A percentile compares a stretch with the other conserved stretches of the same genome.
Evolutionary conservation across 2,888 invertebrate genomes (phyloP).

Genomic region (Cephus runcator): DNA sequence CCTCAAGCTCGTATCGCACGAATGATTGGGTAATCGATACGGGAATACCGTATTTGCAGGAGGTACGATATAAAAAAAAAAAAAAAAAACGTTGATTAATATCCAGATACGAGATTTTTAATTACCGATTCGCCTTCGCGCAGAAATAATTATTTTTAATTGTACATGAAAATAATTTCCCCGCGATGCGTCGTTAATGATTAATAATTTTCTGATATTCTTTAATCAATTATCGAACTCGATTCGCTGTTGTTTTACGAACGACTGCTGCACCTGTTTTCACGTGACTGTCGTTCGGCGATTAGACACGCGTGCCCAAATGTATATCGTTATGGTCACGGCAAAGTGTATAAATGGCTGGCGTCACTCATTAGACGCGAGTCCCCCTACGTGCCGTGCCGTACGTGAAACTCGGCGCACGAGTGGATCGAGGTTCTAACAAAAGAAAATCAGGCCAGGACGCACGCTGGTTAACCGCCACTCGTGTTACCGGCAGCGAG

Average conservation of each 20-base stretch:
- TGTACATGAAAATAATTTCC: too few species aligned
- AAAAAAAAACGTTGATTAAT: too few species aligned
- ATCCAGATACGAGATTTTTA: too few species aligned
- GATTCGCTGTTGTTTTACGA: background rate
- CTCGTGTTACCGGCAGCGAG: background rate
- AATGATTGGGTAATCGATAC: background rate
- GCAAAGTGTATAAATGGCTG: background rate
- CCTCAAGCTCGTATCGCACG: background rate
- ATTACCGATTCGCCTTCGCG: too few species aligned
- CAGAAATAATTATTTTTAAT: background rate
- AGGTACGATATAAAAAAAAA: too few species aligned
- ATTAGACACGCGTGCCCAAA: background rate
- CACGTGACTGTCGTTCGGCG: background rate
- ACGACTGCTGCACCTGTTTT: too few species aligned
- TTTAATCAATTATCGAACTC: background rate
- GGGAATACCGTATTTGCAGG: too few species aligned
- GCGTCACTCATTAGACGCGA: too few species aligned
- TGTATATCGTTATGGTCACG: background rate
- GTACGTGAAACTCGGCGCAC: background rate
- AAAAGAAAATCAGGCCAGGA: constrained; percentile 2
- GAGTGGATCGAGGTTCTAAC: background rate
- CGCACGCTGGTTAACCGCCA: background rate
- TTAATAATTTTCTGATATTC: background rate
- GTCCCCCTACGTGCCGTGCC: background rate
- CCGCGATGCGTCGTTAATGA: background rate